Evolutionary conservation across 2,888 invertebrate species (phyloP), one percentile per base, ranked within the genome.

Genomic region (Eucera pruinosa): DNA sequence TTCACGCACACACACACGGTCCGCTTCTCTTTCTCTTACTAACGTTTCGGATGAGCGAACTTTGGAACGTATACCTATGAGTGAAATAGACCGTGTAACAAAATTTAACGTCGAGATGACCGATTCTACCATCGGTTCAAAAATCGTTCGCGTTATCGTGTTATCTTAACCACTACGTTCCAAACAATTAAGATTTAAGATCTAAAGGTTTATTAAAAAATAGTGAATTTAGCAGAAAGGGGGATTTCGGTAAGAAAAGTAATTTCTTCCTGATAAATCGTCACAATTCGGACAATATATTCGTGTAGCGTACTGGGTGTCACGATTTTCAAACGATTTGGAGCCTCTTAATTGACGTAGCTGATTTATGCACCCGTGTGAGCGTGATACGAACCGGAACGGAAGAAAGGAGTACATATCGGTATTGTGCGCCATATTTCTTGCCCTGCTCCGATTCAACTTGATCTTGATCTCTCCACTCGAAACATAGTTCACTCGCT

Each of bases 21-120:
- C 45, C 50, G 52, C 70, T 23, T 57, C 72, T 50, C 23, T 45
- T n/a, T 39, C 58, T 18, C 39, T 41, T 27, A 61, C 54, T 70
- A 65, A 67, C 79, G 82, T 87, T 82, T 82, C 80, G 74, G 81
- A 80, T 69, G 78, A 76, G 78, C 81, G 86, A 83, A 77, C 82
- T 79, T 81, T 70, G 66, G 68, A 81, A 73, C 83, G 74, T 66
- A 57, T 69, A 47, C 76, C 67, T 62, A 73, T 67, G 61, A 54
- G 67, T 67, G 60, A 66, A 67, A 67, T 61, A 67, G 76, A 61
- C 55, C 67, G 74, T 39, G n/a, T n/a, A n/a, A n/a, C n/a, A n/a
- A n/a, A 71, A 60, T 72, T 45, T 15, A 45, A 60, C 27, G 57
- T 43, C 48, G 61, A 6, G 1, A 27, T 11, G 23, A 5, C 11